phyloP scores from a whole-genome alignment of 2,797 vertebrate species.

The Centropyge bicolor region DNA sequence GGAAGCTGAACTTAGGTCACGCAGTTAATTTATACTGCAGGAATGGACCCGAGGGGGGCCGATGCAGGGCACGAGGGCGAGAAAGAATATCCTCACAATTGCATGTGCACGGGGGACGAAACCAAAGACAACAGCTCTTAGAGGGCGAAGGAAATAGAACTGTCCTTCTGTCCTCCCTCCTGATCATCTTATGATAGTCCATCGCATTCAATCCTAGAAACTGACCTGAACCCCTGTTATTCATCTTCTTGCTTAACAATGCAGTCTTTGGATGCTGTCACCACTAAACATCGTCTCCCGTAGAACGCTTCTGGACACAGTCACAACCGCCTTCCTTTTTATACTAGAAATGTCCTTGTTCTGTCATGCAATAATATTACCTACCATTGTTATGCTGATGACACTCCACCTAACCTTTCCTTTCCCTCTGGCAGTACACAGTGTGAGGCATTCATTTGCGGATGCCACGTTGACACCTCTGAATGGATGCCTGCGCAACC shows the following conservation, averaged over 20 bases:
- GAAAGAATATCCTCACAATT: too few relatives aligned
- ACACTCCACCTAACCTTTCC: conserved; percentile 68
- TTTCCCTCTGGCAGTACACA: conserved; percentile 58
- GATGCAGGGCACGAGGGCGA: too few relatives aligned
- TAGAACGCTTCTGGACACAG: conserved; percentile 25
- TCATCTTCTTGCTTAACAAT: conserved; percentile 37
- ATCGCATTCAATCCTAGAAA: conserved; percentile 21
- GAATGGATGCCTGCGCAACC: conserved; percentile 56
- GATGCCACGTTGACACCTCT: conserved; percentile 60
- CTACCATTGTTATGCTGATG: conserved; percentile 63
- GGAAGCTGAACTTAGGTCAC: too few relatives aligned
- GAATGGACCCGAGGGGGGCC: too few relatives aligned
- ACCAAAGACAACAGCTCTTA: too few relatives aligned
- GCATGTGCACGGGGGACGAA: too few relatives aligned
- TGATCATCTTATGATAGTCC: conserved; percentile 18
- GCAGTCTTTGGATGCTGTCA: conserved; percentile 32
- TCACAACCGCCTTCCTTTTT: conserved; percentile 22
- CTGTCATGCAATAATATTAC: conserved; percentile 62
- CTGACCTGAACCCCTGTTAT: conserved; percentile 32
- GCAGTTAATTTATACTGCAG: too few relatives aligned
- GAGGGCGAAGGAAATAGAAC: background rate
- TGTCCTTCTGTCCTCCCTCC: conserved; percentile 20
- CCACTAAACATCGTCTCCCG: conserved; percentile 24
- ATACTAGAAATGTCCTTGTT: conserved; percentile 54
- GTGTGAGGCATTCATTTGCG: conserved; percentile 63